These are phyloP conservation scores for Cryptoblepharus egeriae DNA, from an alignment of 2,797 vertebrate species.

Conservation along the genomic window DNA sequence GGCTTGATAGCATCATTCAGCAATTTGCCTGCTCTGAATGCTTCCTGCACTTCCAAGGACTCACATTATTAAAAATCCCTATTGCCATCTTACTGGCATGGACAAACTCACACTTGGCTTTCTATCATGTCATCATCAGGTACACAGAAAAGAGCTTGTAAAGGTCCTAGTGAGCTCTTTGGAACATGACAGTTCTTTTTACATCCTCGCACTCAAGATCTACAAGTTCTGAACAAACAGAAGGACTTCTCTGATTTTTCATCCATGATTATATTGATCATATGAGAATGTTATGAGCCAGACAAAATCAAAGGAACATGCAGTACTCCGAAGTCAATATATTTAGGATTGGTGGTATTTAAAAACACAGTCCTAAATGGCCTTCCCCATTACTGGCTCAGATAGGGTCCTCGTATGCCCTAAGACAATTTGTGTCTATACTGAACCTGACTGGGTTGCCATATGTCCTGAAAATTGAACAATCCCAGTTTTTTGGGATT, in stretches of 20 bases:
- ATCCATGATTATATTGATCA: neutral
- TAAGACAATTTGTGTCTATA: too few species aligned
- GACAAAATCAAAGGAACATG: neutral
- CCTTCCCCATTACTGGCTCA: too few species aligned
- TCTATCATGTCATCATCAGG: slow-evolving; percentile 18
- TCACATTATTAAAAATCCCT: slow-evolving; percentile 3
- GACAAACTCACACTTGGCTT: neutral
- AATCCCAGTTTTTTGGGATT: too few species aligned
- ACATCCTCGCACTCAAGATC: neutral
- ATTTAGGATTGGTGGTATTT: too few species aligned
- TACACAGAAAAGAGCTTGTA: slow-evolving; percentile 5
- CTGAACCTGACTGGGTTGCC: too few species aligned
- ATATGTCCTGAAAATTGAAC: too few species aligned
- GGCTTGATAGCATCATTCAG: slow-evolving; percentile 21
- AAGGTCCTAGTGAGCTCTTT: slow-evolving; percentile 20
- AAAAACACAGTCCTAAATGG: too few species aligned
- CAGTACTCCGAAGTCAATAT: neutral
- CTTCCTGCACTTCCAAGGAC: slow-evolving; percentile 36
- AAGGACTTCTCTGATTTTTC: neutral
- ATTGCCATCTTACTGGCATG: slow-evolving; percentile 2
- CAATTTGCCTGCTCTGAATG: slow-evolving; percentile 12
- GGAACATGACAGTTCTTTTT: neutral
- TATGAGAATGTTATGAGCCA: neutral
- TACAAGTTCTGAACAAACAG: neutral
- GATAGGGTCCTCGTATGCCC: too few species aligned